Evolutionary conservation across 2,888 invertebrate genomes (phyloP).

Genomic region (Hartigia nigra): DNA sequence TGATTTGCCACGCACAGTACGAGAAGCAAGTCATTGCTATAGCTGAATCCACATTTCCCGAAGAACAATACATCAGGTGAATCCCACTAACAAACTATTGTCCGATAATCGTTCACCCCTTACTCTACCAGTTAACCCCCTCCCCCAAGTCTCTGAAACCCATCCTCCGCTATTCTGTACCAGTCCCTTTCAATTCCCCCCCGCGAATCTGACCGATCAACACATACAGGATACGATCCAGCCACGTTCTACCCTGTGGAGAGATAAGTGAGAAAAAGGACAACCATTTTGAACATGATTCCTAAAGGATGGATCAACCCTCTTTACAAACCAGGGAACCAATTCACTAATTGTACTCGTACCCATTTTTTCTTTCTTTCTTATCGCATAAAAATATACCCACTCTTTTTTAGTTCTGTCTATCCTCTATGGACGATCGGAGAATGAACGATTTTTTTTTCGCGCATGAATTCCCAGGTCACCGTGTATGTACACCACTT

Average conservation of each 20-base stretch:
- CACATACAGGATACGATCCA: conserved; percentile 12
- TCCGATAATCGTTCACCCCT: conserved; percentile 58
- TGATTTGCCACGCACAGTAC: not conserved
- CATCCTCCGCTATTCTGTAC: not conserved
- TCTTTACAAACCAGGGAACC: not conserved
- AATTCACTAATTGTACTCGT: not conserved
- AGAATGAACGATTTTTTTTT: not conserved
- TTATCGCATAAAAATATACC: conserved; percentile 3
- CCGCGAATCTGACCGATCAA: not conserved
- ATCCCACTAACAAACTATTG: conserved; percentile 66
- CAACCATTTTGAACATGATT: not conserved
- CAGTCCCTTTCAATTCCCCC: not conserved
- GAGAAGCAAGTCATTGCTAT: conserved; percentile 37
- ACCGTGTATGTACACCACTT: not conserved
- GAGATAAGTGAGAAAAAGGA: conserved; percentile 10
- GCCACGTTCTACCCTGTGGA: not conserved
- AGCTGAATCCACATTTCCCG: conserved; percentile 62
- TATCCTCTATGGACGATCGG: not conserved
- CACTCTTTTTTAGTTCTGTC: conserved; percentile 3
- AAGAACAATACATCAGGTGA: conserved; percentile 64
- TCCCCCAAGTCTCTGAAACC: not conserved
- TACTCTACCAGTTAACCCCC: conserved; percentile 11
- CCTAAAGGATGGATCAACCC: not conserved
- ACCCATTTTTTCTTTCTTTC: not conserved
- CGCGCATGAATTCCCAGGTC: not conserved